A percentile compares a stretch with the other conserved stretches of the same genome.
Evolutionary conservation across 2,797 vertebrate genomes (phyloP).

Genomic region (Brachyrhaphis roseni): DNA sequence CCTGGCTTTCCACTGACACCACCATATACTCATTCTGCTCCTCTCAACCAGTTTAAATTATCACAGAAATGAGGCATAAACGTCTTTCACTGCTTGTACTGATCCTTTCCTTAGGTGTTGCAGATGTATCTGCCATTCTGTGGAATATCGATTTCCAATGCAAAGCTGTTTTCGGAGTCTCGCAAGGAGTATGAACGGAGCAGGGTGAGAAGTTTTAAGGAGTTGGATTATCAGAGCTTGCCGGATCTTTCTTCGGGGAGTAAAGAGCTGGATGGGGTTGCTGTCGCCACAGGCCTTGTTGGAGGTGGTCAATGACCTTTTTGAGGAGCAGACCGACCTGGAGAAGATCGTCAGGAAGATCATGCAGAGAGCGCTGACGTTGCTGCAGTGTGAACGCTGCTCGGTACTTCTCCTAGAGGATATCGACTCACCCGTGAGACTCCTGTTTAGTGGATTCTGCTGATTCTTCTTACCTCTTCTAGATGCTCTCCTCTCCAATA

Average conservation of each 20-base stretch:
- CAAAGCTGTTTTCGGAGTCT: slow-evolving; percentile 84
- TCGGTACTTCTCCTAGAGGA: slow-evolving; percentile 97
- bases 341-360: slow-evolving; percentile 99
- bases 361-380: slow-evolving; percentile 95
- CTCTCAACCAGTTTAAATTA: not conserved
- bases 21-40: not conserved
- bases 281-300: slow-evolving; percentile 85
- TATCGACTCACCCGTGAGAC: slow-evolving; percentile 92
- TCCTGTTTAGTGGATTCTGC: not conserved
- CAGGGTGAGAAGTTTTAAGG: slow-evolving; percentile 65
- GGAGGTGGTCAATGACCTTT: slow-evolving; percentile 98
- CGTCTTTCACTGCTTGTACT: slow-evolving; percentile 10
- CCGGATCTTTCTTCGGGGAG: not conserved
- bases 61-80: slow-evolving; percentile 5
- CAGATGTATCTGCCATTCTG: slow-evolving; percentile 84
- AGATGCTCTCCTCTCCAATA: not conserved
- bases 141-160: slow-evolving; percentile 82
- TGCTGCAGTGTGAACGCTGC: slow-evolving; percentile 97
- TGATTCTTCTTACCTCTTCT: not conserved
- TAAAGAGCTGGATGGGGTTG: not conserved
- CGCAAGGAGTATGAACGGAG: slow-evolving; percentile 84
- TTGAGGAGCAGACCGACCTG: slow-evolving; percentile 98
- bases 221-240: slow-evolving; percentile 17
- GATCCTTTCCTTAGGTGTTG: slow-evolving; percentile 71
- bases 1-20: slow-evolving; percentile 4